phyloP scores from a whole-genome alignment of 2,113 vertebrate genomes.

The Phaethon lepturus region DNA sequence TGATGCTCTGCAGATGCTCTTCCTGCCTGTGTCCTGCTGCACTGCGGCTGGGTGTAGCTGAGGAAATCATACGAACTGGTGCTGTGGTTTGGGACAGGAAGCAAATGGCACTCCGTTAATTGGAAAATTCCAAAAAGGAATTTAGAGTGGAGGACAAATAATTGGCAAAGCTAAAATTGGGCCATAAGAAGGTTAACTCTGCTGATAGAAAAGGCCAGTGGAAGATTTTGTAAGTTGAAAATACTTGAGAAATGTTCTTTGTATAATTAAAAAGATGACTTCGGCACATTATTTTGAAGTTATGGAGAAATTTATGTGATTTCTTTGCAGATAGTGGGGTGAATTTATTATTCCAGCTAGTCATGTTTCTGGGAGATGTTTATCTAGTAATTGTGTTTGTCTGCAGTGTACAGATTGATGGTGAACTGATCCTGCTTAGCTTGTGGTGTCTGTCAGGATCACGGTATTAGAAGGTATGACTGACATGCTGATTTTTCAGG shows the following conservation, averaged over 20 bases:
- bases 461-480: neutral
- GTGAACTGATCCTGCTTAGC: neutral
- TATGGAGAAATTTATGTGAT: neutral
- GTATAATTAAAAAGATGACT: conserved; percentile 31
- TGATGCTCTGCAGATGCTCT: neutral
- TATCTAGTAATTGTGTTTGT: conserved; percentile 62
- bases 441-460: neutral
- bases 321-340: neutral
- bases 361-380: conserved; percentile 29
- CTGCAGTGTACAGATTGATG: neutral
- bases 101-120: neutral
- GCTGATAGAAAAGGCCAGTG: neutral
- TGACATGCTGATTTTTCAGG: neutral
- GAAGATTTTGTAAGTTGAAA: neutral
- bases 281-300: neutral
- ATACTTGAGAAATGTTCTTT: neutral
- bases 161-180: neutral
- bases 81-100: neutral
- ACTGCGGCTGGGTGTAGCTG: neutral
- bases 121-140: neutral
- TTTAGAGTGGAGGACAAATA: neutral
- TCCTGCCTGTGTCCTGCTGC: neutral
- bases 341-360: conserved; percentile 7
- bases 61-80: accelerated
- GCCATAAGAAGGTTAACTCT: accelerated